These are phyloP conservation scores for Andrena hattorfiana DNA, from an alignment of 2,888 invertebrate species.

Conservation along the genomic window DNA sequence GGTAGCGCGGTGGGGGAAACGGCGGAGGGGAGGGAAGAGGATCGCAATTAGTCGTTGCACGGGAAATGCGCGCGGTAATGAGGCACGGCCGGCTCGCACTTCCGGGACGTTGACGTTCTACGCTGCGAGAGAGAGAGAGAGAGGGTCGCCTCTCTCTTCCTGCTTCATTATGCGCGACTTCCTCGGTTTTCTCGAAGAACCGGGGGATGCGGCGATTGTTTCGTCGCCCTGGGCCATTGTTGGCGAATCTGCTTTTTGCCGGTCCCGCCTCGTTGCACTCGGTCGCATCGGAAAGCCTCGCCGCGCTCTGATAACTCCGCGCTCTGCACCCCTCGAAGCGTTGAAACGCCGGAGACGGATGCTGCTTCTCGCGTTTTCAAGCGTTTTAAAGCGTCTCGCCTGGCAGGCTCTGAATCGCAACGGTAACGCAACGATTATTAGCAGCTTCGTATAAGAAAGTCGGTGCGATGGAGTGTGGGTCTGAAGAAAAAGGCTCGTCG, in stretches of 20 bases:
- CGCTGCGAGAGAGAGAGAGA: constrained; percentile 7
- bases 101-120: constrained; percentile 69
- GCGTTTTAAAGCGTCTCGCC: not conserved
- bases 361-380: not conserved
- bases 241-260: constrained; percentile 53
- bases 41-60: constrained; percentile 78
- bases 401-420: not conserved
- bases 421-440: not conserved
- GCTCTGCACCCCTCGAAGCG: constrained; percentile 19
- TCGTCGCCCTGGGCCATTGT: constrained; percentile 45
- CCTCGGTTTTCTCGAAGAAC: constrained; percentile 44
- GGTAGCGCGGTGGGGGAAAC: not conserved
- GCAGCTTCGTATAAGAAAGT: no score
- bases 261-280: constrained; percentile 49
- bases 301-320: constrained; percentile 55
- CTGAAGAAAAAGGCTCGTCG: not conserved
- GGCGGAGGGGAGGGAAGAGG: constrained; percentile 23
- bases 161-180: constrained; percentile 40
- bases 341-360: not conserved
- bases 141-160: constrained; percentile 43
- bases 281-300: constrained; percentile 42
- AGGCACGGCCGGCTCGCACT: constrained; percentile 69
- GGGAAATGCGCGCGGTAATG: constrained; percentile 76
- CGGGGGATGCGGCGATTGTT: constrained; percentile 35
- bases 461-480: no score